A percentile compares a stretch with the other conserved stretches of the same genome.
Conservation (phyloP, 2,888 invertebrate species). For the Tiphia femorata region DNA sequence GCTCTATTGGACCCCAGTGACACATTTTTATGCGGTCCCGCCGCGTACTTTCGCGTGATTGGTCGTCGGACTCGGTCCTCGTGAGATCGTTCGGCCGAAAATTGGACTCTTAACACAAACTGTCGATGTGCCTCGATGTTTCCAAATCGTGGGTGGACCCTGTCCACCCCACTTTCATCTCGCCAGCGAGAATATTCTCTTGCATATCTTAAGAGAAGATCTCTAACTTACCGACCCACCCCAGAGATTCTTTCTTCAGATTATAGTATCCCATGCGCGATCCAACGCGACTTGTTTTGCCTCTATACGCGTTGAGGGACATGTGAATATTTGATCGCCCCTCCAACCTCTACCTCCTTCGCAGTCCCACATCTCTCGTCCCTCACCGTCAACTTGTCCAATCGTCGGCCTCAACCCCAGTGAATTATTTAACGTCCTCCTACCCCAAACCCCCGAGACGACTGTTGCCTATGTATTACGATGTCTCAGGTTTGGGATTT, state of each 20-base stretch:
- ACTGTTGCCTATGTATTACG: constrained; percentile 55
- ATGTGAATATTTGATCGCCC: constrained; percentile 67
- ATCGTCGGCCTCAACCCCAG: constrained; percentile 61
- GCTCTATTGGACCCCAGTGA: constrained; percentile 59
- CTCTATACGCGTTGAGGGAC: constrained; percentile 61
- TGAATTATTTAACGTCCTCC: constrained; percentile 68
- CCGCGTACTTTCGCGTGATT: constrained; percentile 53
- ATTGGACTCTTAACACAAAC: too few species aligned
- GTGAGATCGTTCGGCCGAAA: constrained; percentile 64
- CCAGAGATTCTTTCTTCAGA: too few species aligned
- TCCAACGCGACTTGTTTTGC: constrained; percentile 40
- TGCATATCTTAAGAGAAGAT: not conserved
- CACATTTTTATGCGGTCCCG: constrained; percentile 60
- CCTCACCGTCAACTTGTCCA: constrained; percentile 39
- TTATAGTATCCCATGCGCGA: too few species aligned
- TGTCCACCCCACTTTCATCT: too few species aligned
- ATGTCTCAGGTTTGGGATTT: constrained; percentile 54
- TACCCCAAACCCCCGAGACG: constrained; percentile 62
- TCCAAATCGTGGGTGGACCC: too few species aligned
- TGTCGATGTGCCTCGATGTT: too few species aligned
- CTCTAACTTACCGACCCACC: not conserved
- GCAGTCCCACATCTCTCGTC: constrained; percentile 46
- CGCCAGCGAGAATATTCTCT: too few species aligned
- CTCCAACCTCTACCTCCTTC: constrained; percentile 59
- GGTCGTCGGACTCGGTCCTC: constrained; percentile 54